These are phyloP conservation scores for Metellina segmentata DNA, from an alignment of 2,888 invertebrate species.

Conservation along the genomic window DNA sequence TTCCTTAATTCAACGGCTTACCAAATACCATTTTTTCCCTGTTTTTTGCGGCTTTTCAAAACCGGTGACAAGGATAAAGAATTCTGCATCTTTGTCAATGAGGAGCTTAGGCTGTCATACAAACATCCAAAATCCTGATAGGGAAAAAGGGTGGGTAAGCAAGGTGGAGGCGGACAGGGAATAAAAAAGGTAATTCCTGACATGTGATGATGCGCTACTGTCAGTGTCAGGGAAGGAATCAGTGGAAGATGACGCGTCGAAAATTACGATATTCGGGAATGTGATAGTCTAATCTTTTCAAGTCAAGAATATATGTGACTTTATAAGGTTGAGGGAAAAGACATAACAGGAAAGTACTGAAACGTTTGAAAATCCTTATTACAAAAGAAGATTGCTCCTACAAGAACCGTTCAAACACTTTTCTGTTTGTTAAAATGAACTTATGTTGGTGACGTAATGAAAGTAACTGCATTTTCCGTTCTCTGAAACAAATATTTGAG, in stretches of 20 bases:
- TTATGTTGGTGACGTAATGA: too few species aligned
- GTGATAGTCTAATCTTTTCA: background rate
- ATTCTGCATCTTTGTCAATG: slow-evolving; percentile 17
- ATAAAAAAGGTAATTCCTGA: background rate
- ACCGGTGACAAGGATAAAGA: slow-evolving; percentile 23
- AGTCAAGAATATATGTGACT: background rate
- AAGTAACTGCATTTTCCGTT: too few species aligned
- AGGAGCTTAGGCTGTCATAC: slow-evolving; percentile 26
- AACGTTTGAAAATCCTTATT: too few species aligned
- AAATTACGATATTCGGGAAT: background rate
- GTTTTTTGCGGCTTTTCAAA: slow-evolving; percentile 4
- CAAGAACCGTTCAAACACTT: too few species aligned
- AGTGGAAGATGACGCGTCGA: background rate
- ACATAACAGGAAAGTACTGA: background rate
- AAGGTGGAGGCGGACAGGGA: background rate
- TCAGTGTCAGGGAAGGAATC: background rate
- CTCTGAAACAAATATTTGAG: too few species aligned
- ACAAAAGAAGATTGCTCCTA: too few species aligned
- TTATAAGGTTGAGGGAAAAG: background rate
- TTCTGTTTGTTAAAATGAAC: too few species aligned
- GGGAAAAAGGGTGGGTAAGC: background rate
- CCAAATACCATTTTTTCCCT: background rate
- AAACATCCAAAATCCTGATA: slow-evolving; percentile 27
- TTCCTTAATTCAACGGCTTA: background rate
- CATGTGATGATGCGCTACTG: background rate